Evolutionary conservation across 2,797 vertebrate genomes (phyloP), one percentile per base, ranked within the genome.

Genomic region (Lacerta viridis): DNA sequence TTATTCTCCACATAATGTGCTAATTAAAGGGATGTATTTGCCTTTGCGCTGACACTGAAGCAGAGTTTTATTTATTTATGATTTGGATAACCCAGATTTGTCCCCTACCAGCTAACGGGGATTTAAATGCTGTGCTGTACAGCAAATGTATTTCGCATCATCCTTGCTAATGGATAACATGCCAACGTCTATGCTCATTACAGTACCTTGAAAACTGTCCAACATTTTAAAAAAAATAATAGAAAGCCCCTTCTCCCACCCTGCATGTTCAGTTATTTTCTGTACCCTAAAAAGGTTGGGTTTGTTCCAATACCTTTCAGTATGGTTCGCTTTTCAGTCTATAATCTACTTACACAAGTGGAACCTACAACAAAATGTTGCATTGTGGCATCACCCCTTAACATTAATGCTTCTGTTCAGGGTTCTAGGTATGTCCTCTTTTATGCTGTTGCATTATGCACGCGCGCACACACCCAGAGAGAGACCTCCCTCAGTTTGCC

Each of bases 21-120:
- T 87, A 81, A 83, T 91, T 90, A 92, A 78, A 87, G 27, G 41
- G 15, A 82, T 13, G 5, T 17, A 61, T 87, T 84, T 90, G 74
- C 0, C 0, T 77, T 66, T 46, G 59, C 83, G 77, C 27, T 61
- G 82, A 76, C 50, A 13, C 59, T n/a, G 64, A 55, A 55, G 50
- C 50, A 55, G 87, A 84, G 20, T 7, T 64, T 72, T 59, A 27
- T 83, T 41, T 41, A 84, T 23, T 5, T 8, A 81, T 23, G 77
- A 90, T 89, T n/a, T 20, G 29, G 64, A 29, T 69, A 0, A 83
- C 46, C 4, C 2, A n/a, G 25, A 69, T 87, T 87, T 86, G 78
- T 39, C 82, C 68, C 1, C 17, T 78, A 76, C 36, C 55, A 46
- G 18, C 18, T 50, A 84, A 43, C 29, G 55, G 55, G 11, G 43